phyloP scores from a whole-genome alignment of 2,113 vertebrate genomes.

The Gymnocephalus cernua region DNA sequence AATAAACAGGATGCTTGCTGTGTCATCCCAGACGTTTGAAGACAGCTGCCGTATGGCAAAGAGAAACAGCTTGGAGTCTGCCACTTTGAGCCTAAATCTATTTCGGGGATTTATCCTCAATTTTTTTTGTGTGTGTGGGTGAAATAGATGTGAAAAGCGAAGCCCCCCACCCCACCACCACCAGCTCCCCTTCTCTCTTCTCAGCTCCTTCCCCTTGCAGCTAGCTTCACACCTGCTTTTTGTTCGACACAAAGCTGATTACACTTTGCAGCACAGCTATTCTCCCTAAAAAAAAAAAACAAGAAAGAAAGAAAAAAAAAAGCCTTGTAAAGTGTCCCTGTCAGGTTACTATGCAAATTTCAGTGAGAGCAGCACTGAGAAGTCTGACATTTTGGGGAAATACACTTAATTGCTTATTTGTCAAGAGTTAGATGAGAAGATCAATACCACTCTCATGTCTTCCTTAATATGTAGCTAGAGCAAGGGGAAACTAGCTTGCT shows the following conservation, averaged over 20 bases:
- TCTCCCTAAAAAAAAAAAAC: slow-evolving; percentile 37
- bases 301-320: slow-evolving; percentile 9
- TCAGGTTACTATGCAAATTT: slow-evolving; percentile 57
- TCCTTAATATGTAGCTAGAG: not conserved
- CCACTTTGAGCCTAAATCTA: slow-evolving; percentile 77
- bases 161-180: not conserved
- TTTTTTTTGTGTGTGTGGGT: slow-evolving; percentile 38
- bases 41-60: slow-evolving; percentile 78
- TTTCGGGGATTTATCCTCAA: slow-evolving; percentile 74
- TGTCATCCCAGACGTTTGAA: slow-evolving; percentile 83
- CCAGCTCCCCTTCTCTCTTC: not conserved
- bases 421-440: not conserved
- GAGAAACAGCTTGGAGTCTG: slow-evolving; percentile 77
- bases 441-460: not conserved
- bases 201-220: slow-evolving; percentile 56
- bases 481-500: not conserved
- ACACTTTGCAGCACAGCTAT: slow-evolving; percentile 61
- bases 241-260: slow-evolving; percentile 74
- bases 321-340: slow-evolving; percentile 18
- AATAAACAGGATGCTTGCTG: slow-evolving; percentile 83
- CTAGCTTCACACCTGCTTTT: slow-evolving; percentile 71
- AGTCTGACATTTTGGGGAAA: slow-evolving; percentile 24
- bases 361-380: not conserved
- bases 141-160: slow-evolving; percentile 54
- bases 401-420: not conserved